These are phyloP conservation scores for Pegoplata infirma DNA, from an alignment of 2,888 invertebrate genomes.

Conservation along the genomic window DNA sequence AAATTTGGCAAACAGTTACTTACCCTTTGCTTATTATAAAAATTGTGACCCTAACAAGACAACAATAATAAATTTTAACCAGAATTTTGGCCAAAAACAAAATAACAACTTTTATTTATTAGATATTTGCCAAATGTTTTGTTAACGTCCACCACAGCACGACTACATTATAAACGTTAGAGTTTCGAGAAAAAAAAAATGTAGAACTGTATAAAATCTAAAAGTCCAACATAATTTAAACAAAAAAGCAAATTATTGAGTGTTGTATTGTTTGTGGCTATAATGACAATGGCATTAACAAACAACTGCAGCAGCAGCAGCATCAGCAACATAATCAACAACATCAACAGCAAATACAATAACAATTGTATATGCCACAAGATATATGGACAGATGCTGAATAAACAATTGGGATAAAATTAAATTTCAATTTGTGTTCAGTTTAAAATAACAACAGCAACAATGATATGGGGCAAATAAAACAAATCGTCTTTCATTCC, in stretches of 20 bases:
- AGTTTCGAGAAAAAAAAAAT: conserved; percentile 22
- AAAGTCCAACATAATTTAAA: conserved; percentile 32
- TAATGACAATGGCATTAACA: conserved; percentile 57
- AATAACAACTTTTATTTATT: conserved; percentile 60
- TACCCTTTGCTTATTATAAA: conserved; percentile 38
- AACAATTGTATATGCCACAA: conserved; percentile 18
- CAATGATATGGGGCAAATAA: conserved; percentile 21
- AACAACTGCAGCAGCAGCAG: no score
- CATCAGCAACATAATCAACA: conserved; percentile 20
- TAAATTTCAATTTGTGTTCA: conserved; percentile 54
- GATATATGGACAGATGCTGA: conserved; percentile 37
- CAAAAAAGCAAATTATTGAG: conserved; percentile 52
- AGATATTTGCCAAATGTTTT: conserved; percentile 63
- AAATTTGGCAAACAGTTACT: conserved; percentile 34
- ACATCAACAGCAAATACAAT: conserved; percentile 5
- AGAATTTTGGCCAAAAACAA: conserved; percentile 38
- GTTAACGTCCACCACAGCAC: conserved; percentile 56
- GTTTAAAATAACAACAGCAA: conserved; percentile 29
- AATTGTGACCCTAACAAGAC: conserved; percentile 42
- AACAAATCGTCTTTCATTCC: conserved; percentile 26
- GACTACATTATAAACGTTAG: conserved; percentile 45
- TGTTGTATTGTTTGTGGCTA: conserved; percentile 64
- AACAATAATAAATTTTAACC: conserved; percentile 55
- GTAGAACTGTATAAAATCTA: conserved; percentile 32
- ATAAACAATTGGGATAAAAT: conserved; percentile 50